phyloP scores from a whole-genome alignment of 2,888 invertebrate species.

The Tridacna gigas region DNA sequence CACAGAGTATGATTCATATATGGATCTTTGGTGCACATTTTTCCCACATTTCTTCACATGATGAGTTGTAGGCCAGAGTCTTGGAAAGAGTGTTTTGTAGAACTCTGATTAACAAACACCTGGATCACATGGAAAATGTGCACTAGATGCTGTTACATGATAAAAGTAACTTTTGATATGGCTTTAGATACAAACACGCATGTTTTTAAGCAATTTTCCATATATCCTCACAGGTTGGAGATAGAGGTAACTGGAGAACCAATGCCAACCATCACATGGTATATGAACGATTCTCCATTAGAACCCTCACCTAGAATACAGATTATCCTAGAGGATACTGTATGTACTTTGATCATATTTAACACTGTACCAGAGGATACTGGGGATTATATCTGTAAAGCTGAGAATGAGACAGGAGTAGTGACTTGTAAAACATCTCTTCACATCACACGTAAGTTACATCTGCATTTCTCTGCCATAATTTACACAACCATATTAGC shows the following conservation, averaged over 20 bases:
- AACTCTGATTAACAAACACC: too few species aligned
- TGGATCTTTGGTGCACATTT: too few species aligned
- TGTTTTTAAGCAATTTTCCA: background rate
- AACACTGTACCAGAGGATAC: conserved; percentile 88
- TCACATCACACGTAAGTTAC: conserved; percentile 81
- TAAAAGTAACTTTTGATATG: too few species aligned
- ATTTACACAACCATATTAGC: too few species aligned
- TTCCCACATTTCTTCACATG: too few species aligned
- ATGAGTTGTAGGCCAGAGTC: too few species aligned
- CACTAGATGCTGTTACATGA: too few species aligned
- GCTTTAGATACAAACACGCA: too few species aligned
- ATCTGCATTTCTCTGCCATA: too few species aligned
- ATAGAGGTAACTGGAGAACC: conserved; percentile 82
- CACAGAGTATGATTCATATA: too few species aligned
- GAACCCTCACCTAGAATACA: conserved; percentile 85
- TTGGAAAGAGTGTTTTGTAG: too few species aligned
- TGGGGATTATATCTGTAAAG: conserved; percentile 88
- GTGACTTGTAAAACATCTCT: conserved; percentile 81
- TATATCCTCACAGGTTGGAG: conserved; percentile 72
- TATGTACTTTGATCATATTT: conserved; percentile 77
- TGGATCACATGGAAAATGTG: too few species aligned
- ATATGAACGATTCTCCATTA: conserved; percentile 88
- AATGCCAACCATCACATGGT: conserved; percentile 85
- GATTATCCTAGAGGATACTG: conserved; percentile 73
- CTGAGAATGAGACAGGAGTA: conserved; percentile 94